Evolutionary conservation across 2,888 invertebrate genomes (phyloP), one percentile per base, ranked within the genome.

Genomic region (Habroteleia sp.): DNA sequence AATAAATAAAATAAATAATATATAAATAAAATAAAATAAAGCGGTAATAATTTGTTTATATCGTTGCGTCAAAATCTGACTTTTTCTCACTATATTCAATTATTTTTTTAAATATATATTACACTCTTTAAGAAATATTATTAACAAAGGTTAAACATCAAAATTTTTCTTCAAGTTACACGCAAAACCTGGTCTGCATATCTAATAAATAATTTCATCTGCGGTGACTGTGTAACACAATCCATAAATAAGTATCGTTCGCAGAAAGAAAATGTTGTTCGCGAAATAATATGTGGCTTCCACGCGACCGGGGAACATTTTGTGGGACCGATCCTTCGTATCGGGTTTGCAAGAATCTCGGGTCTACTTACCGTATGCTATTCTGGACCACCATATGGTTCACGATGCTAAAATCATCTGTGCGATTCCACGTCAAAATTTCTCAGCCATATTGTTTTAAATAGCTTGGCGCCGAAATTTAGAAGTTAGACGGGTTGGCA

Each of bases 351-450:
- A 62, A 71, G 71, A 72, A 69, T 33, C 35, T 68, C 50, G 77
- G 81, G 41, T 63, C 63, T 81, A 84, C 80, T 83, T 63, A 74
- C 83, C 83, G 83, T 83, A 83, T 84, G 83, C 80, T 69, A 77
- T 41, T 56, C 27, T 80, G 81, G 82, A 84, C 83, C 83, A 83
- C 77, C 84, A 84, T 84, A 84, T 84, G 84, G 83, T 81, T 72
- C 82, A 80, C 78, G 83, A 63, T 78, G 68, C 41, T 20, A 56
- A 63, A 71, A 37, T 71, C 54, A 48, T 54, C 52, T 35, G 62
- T 46, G 69, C 69, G 20, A 69, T 62, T 83, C 74, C 78, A 81
- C 80, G 79, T 82, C 77, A 48, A 72, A n/a, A 52, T 50, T 65
- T 65, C 29, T 63, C 41, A 1, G 7, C 1, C 37, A 20, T 56